Conservation (phyloP, 2,113 vertebrate genomes). For the Cyrtonyx montezumae region DNA sequence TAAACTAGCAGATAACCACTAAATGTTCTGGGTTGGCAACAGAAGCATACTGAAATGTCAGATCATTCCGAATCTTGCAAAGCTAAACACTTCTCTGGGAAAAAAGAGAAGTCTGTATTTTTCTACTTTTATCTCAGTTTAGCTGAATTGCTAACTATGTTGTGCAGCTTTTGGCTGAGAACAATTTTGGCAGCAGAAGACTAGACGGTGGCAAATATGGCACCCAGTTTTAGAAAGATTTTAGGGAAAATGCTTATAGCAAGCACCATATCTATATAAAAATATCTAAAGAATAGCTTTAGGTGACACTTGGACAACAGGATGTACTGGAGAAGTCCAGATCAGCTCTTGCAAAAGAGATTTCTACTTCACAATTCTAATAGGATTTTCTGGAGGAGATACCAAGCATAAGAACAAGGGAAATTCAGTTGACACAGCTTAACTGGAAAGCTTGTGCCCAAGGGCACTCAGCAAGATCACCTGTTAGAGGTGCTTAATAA, state of each 20-base stretch:
- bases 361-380: background rate
- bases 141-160: slow-evolving; percentile 2
- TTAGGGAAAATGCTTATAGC: slow-evolving; percentile 12
- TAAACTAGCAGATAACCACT: slow-evolving; percentile 45
- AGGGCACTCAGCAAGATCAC: background rate
- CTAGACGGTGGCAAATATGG: slow-evolving; percentile 15
- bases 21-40: background rate
- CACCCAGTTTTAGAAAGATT: background rate
- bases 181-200: slow-evolving; percentile 32
- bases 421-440: background rate
- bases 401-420: background rate
- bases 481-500: background rate
- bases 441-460: background rate
- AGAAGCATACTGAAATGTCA: slow-evolving; percentile 35
- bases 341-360: background rate
- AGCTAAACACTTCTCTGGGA: background rate
- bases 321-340: background rate
- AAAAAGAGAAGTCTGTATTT: background rate
- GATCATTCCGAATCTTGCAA: slow-evolving; percentile 16
- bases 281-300: background rate
- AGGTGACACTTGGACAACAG: background rate
- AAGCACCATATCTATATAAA: background rate
- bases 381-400: background rate
- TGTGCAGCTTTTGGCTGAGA: slow-evolving; percentile 5
- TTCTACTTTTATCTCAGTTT: slow-evolving; percentile 5